A percentile compares a stretch with the other conserved stretches of the same genome.
Conservation (phyloP, 2,797 vertebrate species). For the Gallinago stenura region DNA sequence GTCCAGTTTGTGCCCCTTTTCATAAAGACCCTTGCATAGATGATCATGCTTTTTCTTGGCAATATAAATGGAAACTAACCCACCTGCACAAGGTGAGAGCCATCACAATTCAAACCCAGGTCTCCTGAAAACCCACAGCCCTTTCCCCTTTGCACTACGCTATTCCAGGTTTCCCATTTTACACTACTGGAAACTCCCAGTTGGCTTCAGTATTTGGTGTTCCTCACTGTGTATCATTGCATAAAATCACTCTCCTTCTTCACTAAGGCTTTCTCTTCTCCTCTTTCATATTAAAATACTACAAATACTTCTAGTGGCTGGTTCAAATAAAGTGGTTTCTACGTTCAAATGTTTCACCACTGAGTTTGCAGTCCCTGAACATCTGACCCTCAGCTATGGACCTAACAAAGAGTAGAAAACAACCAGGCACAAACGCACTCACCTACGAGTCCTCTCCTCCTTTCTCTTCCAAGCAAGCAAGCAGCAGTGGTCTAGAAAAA, state of each 20-base stretch:
- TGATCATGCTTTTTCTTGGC: background rate
- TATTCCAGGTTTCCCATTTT: background rate
- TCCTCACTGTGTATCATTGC: accelerated
- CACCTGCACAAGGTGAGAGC: background rate
- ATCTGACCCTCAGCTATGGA: background rate
- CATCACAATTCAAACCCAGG: accelerated
- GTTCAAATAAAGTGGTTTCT: background rate
- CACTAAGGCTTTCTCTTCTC: background rate
- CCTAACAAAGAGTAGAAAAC: background rate
- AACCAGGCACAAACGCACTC: background rate
- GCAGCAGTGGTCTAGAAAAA: background rate
- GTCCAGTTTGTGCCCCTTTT: background rate
- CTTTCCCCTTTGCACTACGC: accelerated
- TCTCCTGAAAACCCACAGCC: background rate
- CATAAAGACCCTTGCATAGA: background rate
- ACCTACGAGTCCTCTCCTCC: accelerated
- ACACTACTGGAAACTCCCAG: background rate
- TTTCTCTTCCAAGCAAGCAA: background rate
- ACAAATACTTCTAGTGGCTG: background rate
- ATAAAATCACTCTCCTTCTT: background rate
- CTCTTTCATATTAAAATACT: background rate
- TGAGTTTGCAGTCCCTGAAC: background rate
- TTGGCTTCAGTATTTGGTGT: accelerated
- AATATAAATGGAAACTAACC: background rate
- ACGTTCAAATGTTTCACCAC: accelerated